Conservation (phyloP, 2,888 invertebrate genomes). For the Metopia argyrocephala region DNA sequence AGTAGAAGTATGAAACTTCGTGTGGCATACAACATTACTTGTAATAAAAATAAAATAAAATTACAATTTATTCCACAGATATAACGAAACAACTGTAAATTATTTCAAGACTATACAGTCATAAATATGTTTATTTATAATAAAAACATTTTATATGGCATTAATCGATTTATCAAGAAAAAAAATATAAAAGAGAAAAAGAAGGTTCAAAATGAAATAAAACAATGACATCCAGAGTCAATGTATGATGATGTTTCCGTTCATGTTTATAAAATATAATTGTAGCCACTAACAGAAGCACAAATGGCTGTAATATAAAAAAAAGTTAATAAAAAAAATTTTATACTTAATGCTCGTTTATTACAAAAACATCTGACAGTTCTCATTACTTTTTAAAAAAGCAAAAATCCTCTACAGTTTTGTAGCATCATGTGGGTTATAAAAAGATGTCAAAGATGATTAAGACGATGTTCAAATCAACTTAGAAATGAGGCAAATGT, state of each 20-base stretch:
- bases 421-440: neutral
- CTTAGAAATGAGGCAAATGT: conserved; percentile 9
- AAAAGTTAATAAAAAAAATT: neutral
- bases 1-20: no score
- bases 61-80: conserved; percentile 6
- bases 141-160: conserved; percentile 15
- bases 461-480: neutral
- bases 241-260: neutral
- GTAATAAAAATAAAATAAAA: no score
- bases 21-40: no score
- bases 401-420: neutral
- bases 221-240: neutral
- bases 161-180: conserved; percentile 48
- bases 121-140: neutral
- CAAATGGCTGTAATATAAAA: no score
- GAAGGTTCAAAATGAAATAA: neutral
- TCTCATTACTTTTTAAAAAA: neutral
- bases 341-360: neutral
- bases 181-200: neutral
- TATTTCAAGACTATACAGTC: conserved; percentile 16
- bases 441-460: neutral
- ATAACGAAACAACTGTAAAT: conserved; percentile 16
- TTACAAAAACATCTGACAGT: neutral
- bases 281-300: no score
- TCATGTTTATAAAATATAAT: neutral